Conservation (phyloP, 2,797 vertebrate species). For the Picus viridis region DNA sequence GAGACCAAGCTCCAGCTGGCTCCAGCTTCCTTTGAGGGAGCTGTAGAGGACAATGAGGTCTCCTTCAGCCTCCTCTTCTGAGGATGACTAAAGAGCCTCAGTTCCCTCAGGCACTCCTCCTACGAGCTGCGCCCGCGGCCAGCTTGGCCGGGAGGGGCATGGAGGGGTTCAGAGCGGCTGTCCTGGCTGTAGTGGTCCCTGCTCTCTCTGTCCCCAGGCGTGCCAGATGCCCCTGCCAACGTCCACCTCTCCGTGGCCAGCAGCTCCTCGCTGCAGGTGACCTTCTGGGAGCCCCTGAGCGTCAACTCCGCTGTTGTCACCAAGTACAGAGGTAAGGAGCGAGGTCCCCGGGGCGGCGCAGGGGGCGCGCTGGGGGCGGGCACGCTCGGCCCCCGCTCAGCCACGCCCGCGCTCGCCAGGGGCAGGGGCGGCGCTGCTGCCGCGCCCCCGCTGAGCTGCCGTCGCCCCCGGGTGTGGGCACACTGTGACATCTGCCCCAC, state of each 20-base stretch:
- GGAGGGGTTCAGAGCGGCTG: accelerated
- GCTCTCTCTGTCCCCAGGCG: conserved; percentile 72
- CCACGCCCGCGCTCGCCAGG: accelerated
- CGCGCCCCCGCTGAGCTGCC: neutral
- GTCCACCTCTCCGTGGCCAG: conserved; percentile 87
- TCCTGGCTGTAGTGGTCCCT: neutral
- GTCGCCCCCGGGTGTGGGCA: neutral
- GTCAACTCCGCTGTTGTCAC: conserved; percentile 90
- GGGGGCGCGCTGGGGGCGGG: neutral
- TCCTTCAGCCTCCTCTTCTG: no score
- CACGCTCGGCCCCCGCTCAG: accelerated
- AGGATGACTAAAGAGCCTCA: no score
- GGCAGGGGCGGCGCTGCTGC: neutral
- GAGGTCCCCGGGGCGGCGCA: accelerated
- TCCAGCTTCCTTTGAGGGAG: no score
- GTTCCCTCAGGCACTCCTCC: no score
- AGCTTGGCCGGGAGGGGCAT: neutral
- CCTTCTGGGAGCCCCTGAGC: conserved; percentile 88
- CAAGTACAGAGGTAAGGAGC: conserved; percentile 88
- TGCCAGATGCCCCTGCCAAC: conserved; percentile 83
- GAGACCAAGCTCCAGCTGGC: no score
- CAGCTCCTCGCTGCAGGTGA: conserved; percentile 85
- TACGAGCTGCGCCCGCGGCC: no score
- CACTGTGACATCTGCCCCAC: neutral
- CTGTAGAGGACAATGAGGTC: no score